These are phyloP conservation scores for Cancer borealis DNA, from an alignment of 2,888 invertebrate genomes.

Conservation along the genomic window DNA sequence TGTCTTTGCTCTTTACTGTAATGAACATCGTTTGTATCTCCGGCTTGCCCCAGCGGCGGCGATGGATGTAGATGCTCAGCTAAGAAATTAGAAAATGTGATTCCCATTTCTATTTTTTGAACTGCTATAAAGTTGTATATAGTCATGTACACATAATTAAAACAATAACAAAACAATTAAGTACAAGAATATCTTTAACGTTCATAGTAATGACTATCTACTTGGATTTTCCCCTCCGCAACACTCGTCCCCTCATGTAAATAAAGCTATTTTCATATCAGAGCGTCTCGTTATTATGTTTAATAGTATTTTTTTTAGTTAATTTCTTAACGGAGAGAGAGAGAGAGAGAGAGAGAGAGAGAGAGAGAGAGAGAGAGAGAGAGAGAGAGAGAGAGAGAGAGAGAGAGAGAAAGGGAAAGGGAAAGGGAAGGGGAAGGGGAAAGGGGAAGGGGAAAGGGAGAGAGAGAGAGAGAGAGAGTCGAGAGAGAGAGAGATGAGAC, in stretches of 20 bases:
- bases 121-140: too few species aligned
- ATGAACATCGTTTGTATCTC: not conserved
- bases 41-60: not conserved
- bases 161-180: not conserved
- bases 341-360: conserved; percentile 7
- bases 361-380: conserved; percentile 14
- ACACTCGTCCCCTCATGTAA: not conserved
- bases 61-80: not conserved
- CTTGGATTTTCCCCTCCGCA: not conserved
- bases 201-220: not conserved
- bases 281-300: not conserved
- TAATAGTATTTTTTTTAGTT: not conserved
- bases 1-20: not conserved
- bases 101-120: too few species aligned
- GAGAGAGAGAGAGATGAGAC: too few species aligned
- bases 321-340: not conserved
- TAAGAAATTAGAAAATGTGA: not conserved
- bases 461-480: too few species aligned
- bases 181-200: not conserved
- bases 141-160: not conserved
- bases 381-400: conserved; percentile 6
- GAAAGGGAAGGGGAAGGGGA: too few species aligned
- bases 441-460: too few species aligned
- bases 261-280: not conserved
- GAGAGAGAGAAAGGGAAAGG: too few species aligned